Evolutionary conservation across 2,113 vertebrate genomes (phyloP).

Genomic region (Todiramphus chloris): DNA sequence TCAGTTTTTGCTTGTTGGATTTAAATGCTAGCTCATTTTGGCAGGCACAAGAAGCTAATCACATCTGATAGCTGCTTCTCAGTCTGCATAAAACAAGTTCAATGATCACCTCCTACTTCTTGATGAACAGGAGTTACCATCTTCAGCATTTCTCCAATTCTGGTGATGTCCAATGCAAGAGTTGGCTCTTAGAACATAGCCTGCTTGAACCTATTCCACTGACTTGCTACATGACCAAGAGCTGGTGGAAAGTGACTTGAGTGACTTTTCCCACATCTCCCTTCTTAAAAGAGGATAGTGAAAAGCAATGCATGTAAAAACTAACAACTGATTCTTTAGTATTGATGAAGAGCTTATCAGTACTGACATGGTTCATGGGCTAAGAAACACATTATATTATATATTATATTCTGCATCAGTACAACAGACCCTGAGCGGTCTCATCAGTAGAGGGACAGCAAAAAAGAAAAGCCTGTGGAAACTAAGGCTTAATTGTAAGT

Average conservation of each 20-base stretch:
- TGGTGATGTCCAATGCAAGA: neutral
- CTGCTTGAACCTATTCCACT: neutral
- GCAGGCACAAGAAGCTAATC: neutral
- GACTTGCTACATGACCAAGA: neutral
- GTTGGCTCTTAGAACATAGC: neutral
- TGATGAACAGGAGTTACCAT: rapidly evolving
- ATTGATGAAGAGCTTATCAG: conserved; percentile 15
- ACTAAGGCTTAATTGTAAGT: neutral
- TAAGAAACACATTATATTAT: neutral
- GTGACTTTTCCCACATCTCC: neutral
- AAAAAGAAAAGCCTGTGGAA: neutral
- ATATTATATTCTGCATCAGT: neutral
- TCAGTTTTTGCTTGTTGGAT: neutral
- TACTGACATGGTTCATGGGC: neutral
- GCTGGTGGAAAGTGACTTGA: neutral
- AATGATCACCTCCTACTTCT: neutral
- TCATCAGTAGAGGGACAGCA: neutral
- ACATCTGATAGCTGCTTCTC: neutral
- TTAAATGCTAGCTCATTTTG: neutral
- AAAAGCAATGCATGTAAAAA: neutral
- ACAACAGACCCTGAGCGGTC: neutral
- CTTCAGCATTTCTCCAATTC: rapidly evolving
- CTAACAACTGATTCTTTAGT: conserved; percentile 8
- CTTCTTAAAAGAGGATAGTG: neutral
- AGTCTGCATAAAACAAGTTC: neutral